Percentiles rank a stretch among this genome's conserved stretches.
Evolutionary conservation across 1,140 invertebrate species (phyloP).

Genomic region (Cylas formicarius): DNA sequence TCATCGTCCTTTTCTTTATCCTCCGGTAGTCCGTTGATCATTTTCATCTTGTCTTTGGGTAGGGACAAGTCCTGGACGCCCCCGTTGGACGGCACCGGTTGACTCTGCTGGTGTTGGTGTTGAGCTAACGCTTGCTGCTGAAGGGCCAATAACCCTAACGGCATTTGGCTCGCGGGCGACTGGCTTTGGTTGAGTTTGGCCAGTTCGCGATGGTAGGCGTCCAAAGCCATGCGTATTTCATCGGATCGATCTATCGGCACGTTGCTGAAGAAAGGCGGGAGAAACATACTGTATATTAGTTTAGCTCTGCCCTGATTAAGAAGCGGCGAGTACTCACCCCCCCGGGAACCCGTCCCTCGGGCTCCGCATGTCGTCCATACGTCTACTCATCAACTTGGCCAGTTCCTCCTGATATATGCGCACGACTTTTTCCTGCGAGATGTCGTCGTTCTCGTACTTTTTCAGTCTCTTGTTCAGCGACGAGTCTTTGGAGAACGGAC

Average conservation of each 20-base stretch:
- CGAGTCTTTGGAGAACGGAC: constrained; percentile 64
- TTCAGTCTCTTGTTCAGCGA: constrained; percentile 67
- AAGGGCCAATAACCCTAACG: constrained; percentile 58
- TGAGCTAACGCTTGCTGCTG: constrained; percentile 62
- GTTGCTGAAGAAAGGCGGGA: constrained; percentile 69
- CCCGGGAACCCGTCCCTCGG: constrained; percentile 59
- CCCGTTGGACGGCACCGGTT: constrained; percentile 55
- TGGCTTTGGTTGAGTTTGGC: constrained; percentile 70
- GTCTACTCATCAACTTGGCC: constrained; percentile 80
- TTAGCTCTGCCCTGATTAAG: constrained; percentile 56
- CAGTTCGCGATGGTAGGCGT: constrained; percentile 86
- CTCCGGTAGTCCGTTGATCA: constrained; percentile 55
- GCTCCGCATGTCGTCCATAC: constrained; percentile 63
- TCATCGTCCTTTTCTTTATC: constrained; percentile 51
- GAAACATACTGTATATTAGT: constrained; percentile 62
- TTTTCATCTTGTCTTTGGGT: constrained; percentile 66
- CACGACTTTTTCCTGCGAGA: constrained; percentile 94
- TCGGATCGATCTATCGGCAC: constrained; percentile 68
- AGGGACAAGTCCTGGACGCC: constrained; percentile 79
- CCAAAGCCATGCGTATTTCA: constrained; percentile 79
- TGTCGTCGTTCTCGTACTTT: constrained; percentile 88
- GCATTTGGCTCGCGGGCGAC: constrained; percentile 47
- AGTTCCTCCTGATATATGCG: constrained; percentile 95
- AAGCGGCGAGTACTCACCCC: constrained; percentile 48
- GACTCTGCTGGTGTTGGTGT: constrained; percentile 47